Conservation (phyloP, 1,140 invertebrate genomes). For the Drosophila bipectinata region DNA sequence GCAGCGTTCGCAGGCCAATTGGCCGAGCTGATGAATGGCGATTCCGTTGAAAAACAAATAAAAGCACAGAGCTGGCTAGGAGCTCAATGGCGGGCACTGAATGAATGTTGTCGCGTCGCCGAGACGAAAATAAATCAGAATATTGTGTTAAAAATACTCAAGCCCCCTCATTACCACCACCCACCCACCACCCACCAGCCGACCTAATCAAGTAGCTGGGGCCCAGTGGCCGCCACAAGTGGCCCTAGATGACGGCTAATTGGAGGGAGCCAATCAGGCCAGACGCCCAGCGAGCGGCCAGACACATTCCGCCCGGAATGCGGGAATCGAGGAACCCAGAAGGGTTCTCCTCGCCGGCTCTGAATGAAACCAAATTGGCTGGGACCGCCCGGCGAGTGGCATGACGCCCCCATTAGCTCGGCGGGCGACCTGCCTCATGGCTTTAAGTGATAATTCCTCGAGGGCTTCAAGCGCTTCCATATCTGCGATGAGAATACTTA, state of each 20-base stretch:
- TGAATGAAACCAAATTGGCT: conserved; percentile 50
- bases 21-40: conserved; percentile 10
- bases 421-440: conserved; percentile 9
- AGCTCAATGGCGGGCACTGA: not conserved
- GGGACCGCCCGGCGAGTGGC: conserved; percentile 8
- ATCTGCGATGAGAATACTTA: too few relatives aligned
- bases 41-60: conserved; percentile 13
- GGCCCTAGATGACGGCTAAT: conserved; percentile 35
- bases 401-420: conserved; percentile 26
- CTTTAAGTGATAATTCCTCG: not conserved
- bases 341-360: not conserved
- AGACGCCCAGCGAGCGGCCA: conserved; percentile 27
- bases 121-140: conserved; percentile 35
- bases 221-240: conserved; percentile 8
- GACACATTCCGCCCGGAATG: not conserved
- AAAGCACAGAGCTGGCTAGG: not conserved
- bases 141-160: conserved; percentile 12
- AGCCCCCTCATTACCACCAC: not conserved
- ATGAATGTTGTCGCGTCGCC: conserved; percentile 14
- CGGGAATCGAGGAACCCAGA: not conserved
- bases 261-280: conserved; percentile 31
- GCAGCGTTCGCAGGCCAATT: conserved; percentile 22
- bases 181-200: not conserved
- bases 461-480: too few relatives aligned
- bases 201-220: conserved; percentile 21